Evolutionary conservation across 92 coral and sea anemone genomes (phyloP).

Genomic region (Montipora capitata): DNA sequence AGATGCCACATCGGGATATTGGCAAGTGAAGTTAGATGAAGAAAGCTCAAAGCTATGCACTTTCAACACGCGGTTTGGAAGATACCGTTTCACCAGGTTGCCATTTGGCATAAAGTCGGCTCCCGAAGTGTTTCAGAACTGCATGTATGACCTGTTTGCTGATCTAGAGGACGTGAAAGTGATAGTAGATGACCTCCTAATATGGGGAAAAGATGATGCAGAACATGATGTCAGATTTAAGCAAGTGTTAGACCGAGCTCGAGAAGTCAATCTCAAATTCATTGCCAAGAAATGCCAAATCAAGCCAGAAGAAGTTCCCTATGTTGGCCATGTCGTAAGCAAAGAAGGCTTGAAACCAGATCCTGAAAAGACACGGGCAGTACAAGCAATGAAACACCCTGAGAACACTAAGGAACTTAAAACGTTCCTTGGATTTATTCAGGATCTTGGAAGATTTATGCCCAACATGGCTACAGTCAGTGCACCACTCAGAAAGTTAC

Average conservation of each 20-base stretch:
- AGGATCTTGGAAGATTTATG: slow-evolving; percentile 70
- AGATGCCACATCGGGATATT: too few species aligned
- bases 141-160: too few species aligned
- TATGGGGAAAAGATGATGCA: slow-evolving; percentile 56
- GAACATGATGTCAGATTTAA: too few species aligned
- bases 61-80: slow-evolving; percentile 70
- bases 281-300: slow-evolving; percentile 72
- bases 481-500: slow-evolving; percentile 69
- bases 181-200: slow-evolving; percentile 14
- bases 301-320: slow-evolving; percentile 60
- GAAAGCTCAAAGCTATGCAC: slow-evolving; percentile 52
- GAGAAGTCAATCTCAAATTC: slow-evolving; percentile 69
- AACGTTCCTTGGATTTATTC: slow-evolving; percentile 75
- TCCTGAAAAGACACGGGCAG: slow-evolving; percentile 74
- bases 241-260: slow-evolving; percentile 64
- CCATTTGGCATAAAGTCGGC: slow-evolving; percentile 60
- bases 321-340: slow-evolving; percentile 75
- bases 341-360: slow-evolving; percentile 76
- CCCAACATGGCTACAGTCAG: slow-evolving; percentile 64
- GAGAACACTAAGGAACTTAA: slow-evolving; percentile 69
- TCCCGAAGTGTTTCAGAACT: slow-evolving; percentile 40
- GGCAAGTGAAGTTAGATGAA: slow-evolving; percentile 29
- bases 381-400: slow-evolving; percentile 68
- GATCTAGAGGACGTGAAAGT: too few species aligned
- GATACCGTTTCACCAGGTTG: slow-evolving; percentile 54